Percentiles rank a stretch among this genome's conserved stretches.
phyloP scores from a whole-genome alignment of 1,140 invertebrate genomes.

The Latrodectus geometricus region DNA sequence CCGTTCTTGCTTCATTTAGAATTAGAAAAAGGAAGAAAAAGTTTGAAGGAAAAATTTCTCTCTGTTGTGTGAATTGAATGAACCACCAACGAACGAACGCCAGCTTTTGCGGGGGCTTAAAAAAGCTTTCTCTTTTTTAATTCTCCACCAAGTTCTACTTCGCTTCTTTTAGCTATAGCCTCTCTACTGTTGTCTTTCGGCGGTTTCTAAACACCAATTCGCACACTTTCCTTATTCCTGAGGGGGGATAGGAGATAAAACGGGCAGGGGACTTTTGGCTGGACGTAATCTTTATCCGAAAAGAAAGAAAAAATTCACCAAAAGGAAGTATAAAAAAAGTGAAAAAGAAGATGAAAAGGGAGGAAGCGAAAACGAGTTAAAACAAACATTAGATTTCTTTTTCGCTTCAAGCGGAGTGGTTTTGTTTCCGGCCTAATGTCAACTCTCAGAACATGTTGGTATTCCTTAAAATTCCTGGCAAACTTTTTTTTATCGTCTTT shows the following conservation, averaged over 20 bases:
- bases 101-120: not conserved
- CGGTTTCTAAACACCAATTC: slow-evolving; percentile 59
- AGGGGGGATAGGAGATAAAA: not conserved
- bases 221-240: slow-evolving; percentile 16
- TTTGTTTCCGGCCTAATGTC: slow-evolving; percentile 51
- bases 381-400: slow-evolving; percentile 47
- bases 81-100: slow-evolving; percentile 4
- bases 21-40: slow-evolving; percentile 23
- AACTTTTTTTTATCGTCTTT: slow-evolving; percentile 5
- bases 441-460: slow-evolving; percentile 10
- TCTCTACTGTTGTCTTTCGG: slow-evolving; percentile 56
- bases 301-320: slow-evolving; percentile 3
- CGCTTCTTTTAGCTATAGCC: not conserved
- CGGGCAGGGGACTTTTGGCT: not conserved
- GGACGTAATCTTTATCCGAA: slow-evolving; percentile 29
- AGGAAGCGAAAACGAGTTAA: slow-evolving; percentile 60
- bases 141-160: not conserved
- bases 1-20: not conserved
- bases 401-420: slow-evolving; percentile 38
- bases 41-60: slow-evolving; percentile 13
- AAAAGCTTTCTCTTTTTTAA: slow-evolving; percentile 10
- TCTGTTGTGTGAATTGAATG: slow-evolving; percentile 53
- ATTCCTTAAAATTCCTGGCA: slow-evolving; percentile 14
- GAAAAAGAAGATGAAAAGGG: slow-evolving; percentile 41
- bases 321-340: slow-evolving; percentile 14